Evolutionary conservation across 2,888 invertebrate species (phyloP), one percentile per base, ranked within the genome.

Genomic region (Hyppa rectilinea): DNA sequence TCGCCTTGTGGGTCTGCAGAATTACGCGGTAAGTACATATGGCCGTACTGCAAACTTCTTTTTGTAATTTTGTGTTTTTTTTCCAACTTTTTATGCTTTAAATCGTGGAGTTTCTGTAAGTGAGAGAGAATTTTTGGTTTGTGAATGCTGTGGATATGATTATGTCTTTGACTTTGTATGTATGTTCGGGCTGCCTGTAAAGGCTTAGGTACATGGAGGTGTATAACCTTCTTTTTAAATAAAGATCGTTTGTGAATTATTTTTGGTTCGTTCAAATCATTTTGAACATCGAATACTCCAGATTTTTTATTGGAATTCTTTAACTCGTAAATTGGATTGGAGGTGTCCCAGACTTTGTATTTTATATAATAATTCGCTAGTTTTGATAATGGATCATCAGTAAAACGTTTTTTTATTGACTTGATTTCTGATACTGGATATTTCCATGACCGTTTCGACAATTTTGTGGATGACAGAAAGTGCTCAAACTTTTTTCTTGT

Each of bases 351-450:
- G 0, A 89, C 79, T 83, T 95, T 94, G 66, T 93, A 88, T 84
- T 95, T 95, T 0, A 89, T 80, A 75, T 92, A 94, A 73, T 93
- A 94, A 63, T 92, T 91, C 1, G 92, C 78, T 12, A 94, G 71
- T 63, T 90, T 85, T 0, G 87, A 72, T 0, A 92, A 49, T 0
- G 92, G 92, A 29, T 89, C 84, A 1, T 79, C 63, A 0, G 81
- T 76, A 0, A 92, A 90, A 0, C 92, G 89, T 78, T 92, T 94
- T 90, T 80, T 84, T 29, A 89, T 71, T 2, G 81, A 77, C 75
- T 83, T 90, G 2, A 75, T 50, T 4, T 60, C 52, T 23, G 56
- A 23, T 3, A 7, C 6, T 0, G 36, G 23, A 47, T 62, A 43
- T 63, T 72, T 78, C 0, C 29, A 43, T 5, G 34, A 14, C 0